A percentile compares a stretch with the other conserved stretches of the same genome.
These are phyloP conservation scores for Lithobates pipiens DNA, from an alignment of 2,797 vertebrate genomes.

Conservation along the genomic window DNA sequence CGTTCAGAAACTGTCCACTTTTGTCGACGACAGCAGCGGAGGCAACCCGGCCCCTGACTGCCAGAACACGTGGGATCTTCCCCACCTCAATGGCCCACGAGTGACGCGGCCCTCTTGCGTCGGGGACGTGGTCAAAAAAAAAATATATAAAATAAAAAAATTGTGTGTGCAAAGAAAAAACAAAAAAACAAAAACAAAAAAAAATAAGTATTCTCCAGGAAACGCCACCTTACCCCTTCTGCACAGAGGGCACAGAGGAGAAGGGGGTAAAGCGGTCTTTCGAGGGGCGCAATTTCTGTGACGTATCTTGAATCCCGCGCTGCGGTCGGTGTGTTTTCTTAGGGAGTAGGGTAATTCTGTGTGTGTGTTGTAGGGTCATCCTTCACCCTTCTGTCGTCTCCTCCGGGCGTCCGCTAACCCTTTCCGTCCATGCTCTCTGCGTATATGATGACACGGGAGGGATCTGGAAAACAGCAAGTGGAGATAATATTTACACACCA, in stretches of 20 bases:
- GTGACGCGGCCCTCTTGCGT: background rate
- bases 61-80: background rate
- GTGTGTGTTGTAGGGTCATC: background rate
- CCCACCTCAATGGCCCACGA: background rate
- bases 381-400: background rate
- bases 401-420: conserved; percentile 33
- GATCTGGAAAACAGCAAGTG: conserved; percentile 37
- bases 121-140: conserved; percentile 9
- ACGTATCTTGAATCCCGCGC: conserved; percentile 18
- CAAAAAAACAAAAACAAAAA: background rate
- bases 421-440: conserved; percentile 63
- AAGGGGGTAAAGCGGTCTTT: conserved; percentile 12
- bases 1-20: background rate
- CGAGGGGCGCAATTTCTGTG: conserved; percentile 33
- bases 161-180: background rate
- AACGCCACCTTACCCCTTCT: conserved; percentile 47
- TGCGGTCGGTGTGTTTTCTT: conserved; percentile 5
- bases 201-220: conserved; percentile 19
- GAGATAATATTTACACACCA: too few relatives aligned
- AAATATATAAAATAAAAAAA: too few relatives aligned
- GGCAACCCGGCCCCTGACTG: background rate
- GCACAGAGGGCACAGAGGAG: conserved; percentile 6
- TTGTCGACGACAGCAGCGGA: background rate
- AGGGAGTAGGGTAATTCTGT: background rate
- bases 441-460: conserved; percentile 62